These are phyloP conservation scores for Cyclargus thomasi DNA, from an alignment of 1,140 invertebrate species.

Conservation along the genomic window DNA sequence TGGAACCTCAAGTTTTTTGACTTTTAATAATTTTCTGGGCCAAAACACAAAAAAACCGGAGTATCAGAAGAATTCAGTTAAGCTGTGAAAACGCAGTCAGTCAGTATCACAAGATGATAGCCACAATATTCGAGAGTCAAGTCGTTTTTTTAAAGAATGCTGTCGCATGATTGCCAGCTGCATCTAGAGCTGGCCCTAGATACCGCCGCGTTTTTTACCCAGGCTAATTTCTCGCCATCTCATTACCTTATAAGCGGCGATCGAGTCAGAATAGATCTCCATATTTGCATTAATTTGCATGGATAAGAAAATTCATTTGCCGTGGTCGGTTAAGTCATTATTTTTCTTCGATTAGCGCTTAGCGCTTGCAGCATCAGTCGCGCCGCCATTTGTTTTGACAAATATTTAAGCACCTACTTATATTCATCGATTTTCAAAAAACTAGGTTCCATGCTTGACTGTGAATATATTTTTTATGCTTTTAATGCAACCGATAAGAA, in stretches of 20 bases:
- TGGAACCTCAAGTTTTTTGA: no score
- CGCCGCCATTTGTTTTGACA: background rate
- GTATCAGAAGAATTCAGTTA: no score
- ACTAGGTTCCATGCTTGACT: background rate
- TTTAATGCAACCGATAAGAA: no score
- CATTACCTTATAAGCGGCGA: background rate
- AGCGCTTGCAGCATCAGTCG: background rate
- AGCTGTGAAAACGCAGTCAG: background rate
- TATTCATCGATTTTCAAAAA: no score
- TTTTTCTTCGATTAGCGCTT: background rate
- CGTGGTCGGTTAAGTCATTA: background rate
- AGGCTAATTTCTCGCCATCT: conserved; percentile 21
- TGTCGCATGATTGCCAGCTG: conserved; percentile 39
- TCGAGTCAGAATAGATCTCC: background rate
- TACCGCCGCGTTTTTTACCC: conserved; percentile 22
- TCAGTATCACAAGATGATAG: background rate
- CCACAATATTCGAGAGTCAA: conserved; percentile 9
- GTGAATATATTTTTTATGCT: background rate
- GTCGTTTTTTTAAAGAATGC: conserved; percentile 35
- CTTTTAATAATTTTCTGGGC: no score
- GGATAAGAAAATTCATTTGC: background rate
- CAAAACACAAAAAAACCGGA: no score
- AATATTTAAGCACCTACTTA: no score
- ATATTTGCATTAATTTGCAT: conserved; percentile 3
- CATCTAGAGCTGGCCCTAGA: conserved; percentile 26